Conservation (phyloP, 2,888 invertebrate genomes). For the Rotaria magnacalcarata region DNA sequence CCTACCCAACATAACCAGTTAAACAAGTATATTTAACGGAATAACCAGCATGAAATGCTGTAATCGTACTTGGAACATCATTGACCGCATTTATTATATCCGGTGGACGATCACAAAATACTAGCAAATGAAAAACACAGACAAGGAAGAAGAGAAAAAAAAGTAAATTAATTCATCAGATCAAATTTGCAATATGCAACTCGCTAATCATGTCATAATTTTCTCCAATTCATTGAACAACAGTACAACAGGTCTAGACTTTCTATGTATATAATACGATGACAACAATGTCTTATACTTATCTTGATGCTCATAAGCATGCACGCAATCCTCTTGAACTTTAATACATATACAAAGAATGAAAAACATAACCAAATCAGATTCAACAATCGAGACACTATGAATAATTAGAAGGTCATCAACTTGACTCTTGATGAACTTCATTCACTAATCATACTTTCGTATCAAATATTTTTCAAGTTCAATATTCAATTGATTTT, state of each 20-base stretch:
- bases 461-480: neutral
- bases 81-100: neutral
- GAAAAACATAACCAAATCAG: neutral
- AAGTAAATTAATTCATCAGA: neutral
- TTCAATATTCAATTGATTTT: neutral
- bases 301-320: neutral
- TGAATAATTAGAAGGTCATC: conserved; percentile 26
- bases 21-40: conserved; percentile 31
- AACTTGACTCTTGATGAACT: neutral
- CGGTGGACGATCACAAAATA: conserved; percentile 26
- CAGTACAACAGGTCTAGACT: conserved; percentile 15
- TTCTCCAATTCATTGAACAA: conserved; percentile 8
- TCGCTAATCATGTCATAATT: conserved; percentile 22
- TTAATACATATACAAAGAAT: neutral
- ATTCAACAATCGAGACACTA: neutral
- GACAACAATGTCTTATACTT: conserved; percentile 10
- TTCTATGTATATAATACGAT: neutral
- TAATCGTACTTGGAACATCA: conserved; percentile 27
- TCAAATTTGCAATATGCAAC: neutral
- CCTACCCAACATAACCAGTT: conserved; percentile 30
- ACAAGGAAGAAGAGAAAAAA: neutral
- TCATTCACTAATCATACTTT: neutral
- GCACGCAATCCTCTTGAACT: conserved; percentile 29
- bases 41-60: conserved; percentile 25
- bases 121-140: neutral